phyloP scores from a whole-genome alignment of 2,113 vertebrate species.

The Erpornis zantholeuca region DNA sequence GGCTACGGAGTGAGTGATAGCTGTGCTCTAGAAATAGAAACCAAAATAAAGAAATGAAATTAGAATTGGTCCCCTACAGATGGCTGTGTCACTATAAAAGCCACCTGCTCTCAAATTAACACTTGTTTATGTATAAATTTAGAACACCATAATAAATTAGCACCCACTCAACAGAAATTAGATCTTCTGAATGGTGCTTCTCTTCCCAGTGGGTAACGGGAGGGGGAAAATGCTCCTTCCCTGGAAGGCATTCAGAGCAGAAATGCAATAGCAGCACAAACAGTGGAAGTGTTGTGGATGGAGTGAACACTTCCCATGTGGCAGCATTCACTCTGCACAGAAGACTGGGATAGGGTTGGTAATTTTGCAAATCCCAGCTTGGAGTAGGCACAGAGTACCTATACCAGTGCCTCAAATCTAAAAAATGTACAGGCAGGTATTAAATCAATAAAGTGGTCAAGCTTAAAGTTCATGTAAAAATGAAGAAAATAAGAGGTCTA shows the following conservation, averaged over 20 bases:
- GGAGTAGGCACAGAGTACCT: neutral
- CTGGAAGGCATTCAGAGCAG: neutral
- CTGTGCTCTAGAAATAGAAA: neutral
- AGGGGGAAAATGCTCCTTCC: neutral
- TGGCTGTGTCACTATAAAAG: constrained; percentile 7
- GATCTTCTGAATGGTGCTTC: neutral
- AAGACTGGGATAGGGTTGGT: neutral
- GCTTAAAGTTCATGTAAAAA: neutral
- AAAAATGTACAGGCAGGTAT: neutral
- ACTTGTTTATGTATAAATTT: constrained; percentile 27
- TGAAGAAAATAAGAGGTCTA: neutral
- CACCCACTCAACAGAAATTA: neutral
- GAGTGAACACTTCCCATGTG: neutral
- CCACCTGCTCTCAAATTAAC: neutral
- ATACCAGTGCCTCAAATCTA: neutral
- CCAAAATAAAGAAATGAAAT: neutral
- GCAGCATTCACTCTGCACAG: neutral
- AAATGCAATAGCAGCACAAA: neutral
- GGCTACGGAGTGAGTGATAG: neutral
- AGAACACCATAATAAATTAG: constrained; percentile 25
- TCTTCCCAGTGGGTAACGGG: neutral
- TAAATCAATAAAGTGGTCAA: neutral
- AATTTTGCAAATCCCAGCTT: neutral
- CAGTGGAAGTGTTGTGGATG: neutral
- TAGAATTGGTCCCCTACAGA: constrained; percentile 12